Evolutionary conservation across 2,797 vertebrate species (phyloP).

Genomic region (Smutsia gigantea): DNA sequence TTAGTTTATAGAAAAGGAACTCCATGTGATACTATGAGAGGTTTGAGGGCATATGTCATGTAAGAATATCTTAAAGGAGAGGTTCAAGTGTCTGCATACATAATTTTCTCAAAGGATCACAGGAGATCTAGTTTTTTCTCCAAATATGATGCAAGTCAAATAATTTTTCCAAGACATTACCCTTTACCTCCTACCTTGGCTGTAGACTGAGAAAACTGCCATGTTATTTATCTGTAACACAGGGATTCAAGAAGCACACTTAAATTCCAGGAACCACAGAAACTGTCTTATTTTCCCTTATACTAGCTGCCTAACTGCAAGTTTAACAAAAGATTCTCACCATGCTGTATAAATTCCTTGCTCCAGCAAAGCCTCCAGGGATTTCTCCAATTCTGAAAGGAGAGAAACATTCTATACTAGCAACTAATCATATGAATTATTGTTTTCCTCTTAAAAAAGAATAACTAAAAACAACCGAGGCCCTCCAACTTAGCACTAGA

Average conservation of each 20-base stretch:
- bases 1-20: background rate
- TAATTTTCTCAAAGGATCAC: background rate
- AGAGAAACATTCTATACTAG: conserved; percentile 5
- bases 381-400: conserved; percentile 11
- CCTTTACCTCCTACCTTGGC: background rate
- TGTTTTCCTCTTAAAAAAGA: conserved; percentile 27
- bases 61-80: background rate
- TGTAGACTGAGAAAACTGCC: background rate
- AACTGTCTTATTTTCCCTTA: background rate
- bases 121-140: background rate
- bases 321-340: background rate
- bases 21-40: background rate
- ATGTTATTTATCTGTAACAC: background rate
- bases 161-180: background rate
- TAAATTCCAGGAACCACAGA: background rate
- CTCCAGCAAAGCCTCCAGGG: background rate
- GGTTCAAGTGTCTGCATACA: background rate
- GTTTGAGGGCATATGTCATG: background rate
- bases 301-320: background rate
- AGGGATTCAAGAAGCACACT: background rate
- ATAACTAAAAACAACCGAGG: background rate
- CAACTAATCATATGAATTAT: conserved; percentile 21
- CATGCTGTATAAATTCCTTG: background rate
- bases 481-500: background rate
- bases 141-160: background rate